Base-by-base conservation (phyloP, 92 coral and sea anemone species). In the Porites lobata region DNA sequence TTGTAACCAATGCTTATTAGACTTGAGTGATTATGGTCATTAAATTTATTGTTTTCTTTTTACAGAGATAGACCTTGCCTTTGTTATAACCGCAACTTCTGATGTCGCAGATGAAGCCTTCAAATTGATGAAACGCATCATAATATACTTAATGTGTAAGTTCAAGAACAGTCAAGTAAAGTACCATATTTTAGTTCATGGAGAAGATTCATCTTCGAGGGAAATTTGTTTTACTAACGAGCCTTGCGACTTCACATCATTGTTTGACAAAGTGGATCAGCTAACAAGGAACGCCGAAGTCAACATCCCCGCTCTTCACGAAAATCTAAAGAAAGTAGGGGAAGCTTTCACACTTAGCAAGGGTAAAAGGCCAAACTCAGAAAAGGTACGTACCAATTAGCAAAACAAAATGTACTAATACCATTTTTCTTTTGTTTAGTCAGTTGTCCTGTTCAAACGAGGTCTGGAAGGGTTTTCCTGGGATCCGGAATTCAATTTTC, bases 161-260 rank as follows among this genome's bases (percentile, higher is more conserved):
- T 52, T 29, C 51, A 38, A 38, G 43, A 26, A 69, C 75, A 50
- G n/a, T 9, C 22, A 15, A 69, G 75, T 38, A 2, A 69, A 69
- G 7, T 69, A 26, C 51, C 75, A 69, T 7, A 18, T 69, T 52
- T 8, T 69, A 8, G 38, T 69, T 26, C 75, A 69, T 14, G 75
- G 75, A 69, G 75, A 69, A 26, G 75, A 69, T 29, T 69, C 73
- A 21, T 68, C 18, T 14, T 69, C 75, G 8, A 38, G 13, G 19
- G 51, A 69, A 47, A 68, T 68, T 68, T 19, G 73, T 26, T 68
- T 68, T 68, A 19, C 29, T 38, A 68, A 12, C 73, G 38, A 68
- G 26, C 26, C 26, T 15, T 22, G 14, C 8, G 50, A 24, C 73
- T 1, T 20, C 43, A 10, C 26, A 68, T 32, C 26, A 21, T 47